A percentile compares a stretch with the other conserved stretches of the same genome.
phyloP scores from a whole-genome alignment of 2,888 invertebrate genomes.

The Nemotelus nigrinus region DNA sequence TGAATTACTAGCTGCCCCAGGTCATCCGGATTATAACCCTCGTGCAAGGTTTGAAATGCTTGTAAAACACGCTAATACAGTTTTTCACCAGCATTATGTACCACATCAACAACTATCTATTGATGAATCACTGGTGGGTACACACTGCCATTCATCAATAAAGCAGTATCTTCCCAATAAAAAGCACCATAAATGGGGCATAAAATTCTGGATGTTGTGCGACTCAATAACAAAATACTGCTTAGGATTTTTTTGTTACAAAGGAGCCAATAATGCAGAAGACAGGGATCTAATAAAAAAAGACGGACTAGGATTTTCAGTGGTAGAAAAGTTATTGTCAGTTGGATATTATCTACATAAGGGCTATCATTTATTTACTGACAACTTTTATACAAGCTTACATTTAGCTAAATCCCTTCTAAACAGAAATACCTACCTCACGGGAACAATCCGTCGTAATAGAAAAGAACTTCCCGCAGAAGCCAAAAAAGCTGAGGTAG shows the following conservation, averaged over 20 bases:
- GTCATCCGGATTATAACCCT: slow-evolving; percentile 29
- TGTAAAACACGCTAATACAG: slow-evolving; percentile 32
- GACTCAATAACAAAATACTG: slow-evolving; percentile 36
- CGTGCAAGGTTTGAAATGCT: slow-evolving; percentile 27
- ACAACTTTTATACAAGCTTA: slow-evolving; percentile 22
- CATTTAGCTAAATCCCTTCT: slow-evolving; percentile 5
- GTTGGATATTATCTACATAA: slow-evolving; percentile 19
- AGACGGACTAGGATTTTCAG: slow-evolving; percentile 21
- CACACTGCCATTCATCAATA: slow-evolving; percentile 50
- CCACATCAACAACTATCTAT: slow-evolving; percentile 51
- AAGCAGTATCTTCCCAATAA: slow-evolving; percentile 55
- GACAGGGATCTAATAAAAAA: slow-evolving; percentile 31
- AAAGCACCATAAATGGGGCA: slow-evolving; percentile 52
- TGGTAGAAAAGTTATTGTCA: slow-evolving; percentile 19
- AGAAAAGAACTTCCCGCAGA: slow-evolving; percentile 10
- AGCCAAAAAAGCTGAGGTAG: slow-evolving; percentile 20
- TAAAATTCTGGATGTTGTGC: slow-evolving; percentile 37
- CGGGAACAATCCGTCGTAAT: slow-evolving; percentile 18
- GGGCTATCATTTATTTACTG: slow-evolving; percentile 25
- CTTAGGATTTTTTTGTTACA: slow-evolving; percentile 31
- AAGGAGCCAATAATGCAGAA: slow-evolving; percentile 24
- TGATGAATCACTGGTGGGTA: slow-evolving; percentile 55
- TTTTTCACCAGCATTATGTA: slow-evolving; percentile 34
- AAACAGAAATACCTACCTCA: background rate
- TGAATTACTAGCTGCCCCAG: slow-evolving; percentile 26